Evolutionary conservation across 2,113 vertebrate species (phyloP), one percentile per base, ranked within the genome.

Genomic region (Anguilla rostrata): DNA sequence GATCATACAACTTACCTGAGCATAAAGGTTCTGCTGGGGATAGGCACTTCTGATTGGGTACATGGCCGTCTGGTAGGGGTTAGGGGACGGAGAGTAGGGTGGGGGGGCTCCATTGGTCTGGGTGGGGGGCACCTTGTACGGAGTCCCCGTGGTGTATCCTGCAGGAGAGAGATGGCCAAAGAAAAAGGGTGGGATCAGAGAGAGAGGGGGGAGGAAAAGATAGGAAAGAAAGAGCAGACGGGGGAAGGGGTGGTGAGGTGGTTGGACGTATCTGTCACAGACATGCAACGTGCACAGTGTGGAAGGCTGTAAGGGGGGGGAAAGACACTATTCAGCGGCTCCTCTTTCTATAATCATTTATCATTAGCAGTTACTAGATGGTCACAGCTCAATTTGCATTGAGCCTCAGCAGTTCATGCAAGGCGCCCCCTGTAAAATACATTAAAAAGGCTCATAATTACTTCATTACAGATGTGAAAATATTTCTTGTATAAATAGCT

Each of bases 41-140:
- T 99, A 99, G 97, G 98, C 98, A 99, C 98, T 99, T 97, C 98
- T 97, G 95, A 99, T 99, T 85, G 98, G 98, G 95, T 99, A 99
- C 98, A 99, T 99, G 78, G 98, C 97, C 43, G 98, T 98, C 8
- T 96, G 98, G 94, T 99, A 99, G 0, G 98, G 98, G 84, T 97
- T 98, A 0, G 98, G 98, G 46, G 97, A 98, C 0, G 98, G 97
- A 84, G 98, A 99, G 94, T 99, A 99, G 40, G 98, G 98, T 79
- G 98, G 98, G 16, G 98, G 98, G 16, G 98, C 98, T 87, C 95
- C 98, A 91, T 97, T 99, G 86, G 96, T 98, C 96, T 99, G 98
- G 92, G 97, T 96, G 0, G 98, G 98, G 81, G 98, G 97, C 88
- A 99, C 98, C 95, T 99, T 99, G 94, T 99, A 99, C 20, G 97